phyloP scores from a whole-genome alignment of 2,797 vertebrate genomes.

The Aeoliscus strigatus region DNA sequence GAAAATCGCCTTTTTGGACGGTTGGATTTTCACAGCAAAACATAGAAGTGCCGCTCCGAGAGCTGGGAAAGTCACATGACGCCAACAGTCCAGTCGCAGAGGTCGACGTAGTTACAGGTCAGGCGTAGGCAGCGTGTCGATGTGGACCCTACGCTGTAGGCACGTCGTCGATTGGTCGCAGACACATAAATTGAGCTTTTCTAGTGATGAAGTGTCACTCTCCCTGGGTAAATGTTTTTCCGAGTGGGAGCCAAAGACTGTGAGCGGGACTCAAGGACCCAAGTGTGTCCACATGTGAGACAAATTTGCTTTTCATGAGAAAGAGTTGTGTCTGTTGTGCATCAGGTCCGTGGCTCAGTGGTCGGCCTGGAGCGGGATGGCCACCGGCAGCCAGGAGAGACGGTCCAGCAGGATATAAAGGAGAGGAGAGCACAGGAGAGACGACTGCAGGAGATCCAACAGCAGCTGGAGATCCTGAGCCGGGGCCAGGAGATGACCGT shows the following conservation, averaged over 20 bases:
- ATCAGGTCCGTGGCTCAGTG: slow-evolving; percentile 60
- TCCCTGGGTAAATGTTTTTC: slow-evolving; percentile 21
- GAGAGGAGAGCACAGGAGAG: slow-evolving; percentile 79
- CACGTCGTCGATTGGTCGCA: too few species aligned
- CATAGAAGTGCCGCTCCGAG: too few species aligned
- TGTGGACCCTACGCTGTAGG: too few species aligned
- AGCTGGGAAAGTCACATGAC: too few species aligned
- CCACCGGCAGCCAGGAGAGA: slow-evolving; percentile 80
- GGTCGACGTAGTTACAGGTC: too few species aligned
- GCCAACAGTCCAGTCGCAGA: too few species aligned
- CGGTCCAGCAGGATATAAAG: slow-evolving; percentile 79
- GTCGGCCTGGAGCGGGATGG: slow-evolving; percentile 57
- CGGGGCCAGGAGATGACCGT: slow-evolving; percentile 63
- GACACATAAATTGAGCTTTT: too few species aligned
- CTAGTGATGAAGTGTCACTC: slow-evolving; percentile 22
- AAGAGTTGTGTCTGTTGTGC: slow-evolving; percentile 49
- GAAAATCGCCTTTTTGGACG: too few species aligned
- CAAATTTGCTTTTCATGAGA: slow-evolving; percentile 48
- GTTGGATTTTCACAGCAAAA: too few species aligned
- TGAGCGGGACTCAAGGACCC: slow-evolving; percentile 15
- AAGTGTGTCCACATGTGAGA: slow-evolving; percentile 30
- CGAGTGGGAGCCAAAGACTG: slow-evolving; percentile 19
- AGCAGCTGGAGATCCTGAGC: slow-evolving; percentile 80
- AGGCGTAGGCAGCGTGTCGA: too few species aligned
- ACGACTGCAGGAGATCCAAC: slow-evolving; percentile 84